Evolutionary conservation across 2,113 vertebrate species (phyloP).

Genomic region (Polypterus senegalus): DNA sequence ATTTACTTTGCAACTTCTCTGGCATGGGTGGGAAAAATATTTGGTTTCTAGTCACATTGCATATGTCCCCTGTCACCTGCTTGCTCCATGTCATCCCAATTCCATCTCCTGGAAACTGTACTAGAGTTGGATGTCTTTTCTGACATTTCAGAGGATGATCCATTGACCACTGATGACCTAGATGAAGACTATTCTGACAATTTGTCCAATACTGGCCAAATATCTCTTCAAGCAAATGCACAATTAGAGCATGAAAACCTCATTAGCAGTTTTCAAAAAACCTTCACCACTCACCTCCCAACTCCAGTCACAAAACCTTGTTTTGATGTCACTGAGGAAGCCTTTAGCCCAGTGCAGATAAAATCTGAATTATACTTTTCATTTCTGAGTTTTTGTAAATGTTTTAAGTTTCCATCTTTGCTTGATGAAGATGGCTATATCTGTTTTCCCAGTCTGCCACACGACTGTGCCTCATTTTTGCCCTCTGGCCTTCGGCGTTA

Average conservation of each 20-base stretch:
- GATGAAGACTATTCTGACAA: constrained; percentile 30
- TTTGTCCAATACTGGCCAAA: constrained; percentile 14
- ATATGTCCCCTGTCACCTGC: constrained; percentile 58
- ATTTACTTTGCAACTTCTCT: constrained; percentile 23
- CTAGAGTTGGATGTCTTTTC: constrained; percentile 74
- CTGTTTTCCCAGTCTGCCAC: constrained; percentile 59
- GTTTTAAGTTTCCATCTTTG: constrained; percentile 39
- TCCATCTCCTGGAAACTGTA: constrained; percentile 55
- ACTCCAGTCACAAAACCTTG: neutral
- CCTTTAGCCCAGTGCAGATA: constrained; percentile 21
- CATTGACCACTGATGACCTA: constrained; percentile 37
- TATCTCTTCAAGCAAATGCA: too few relatives aligned
- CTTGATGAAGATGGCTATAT: constrained; percentile 60
- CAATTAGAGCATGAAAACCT: too few relatives aligned
- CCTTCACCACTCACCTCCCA: neutral
- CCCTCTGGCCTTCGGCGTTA: constrained; percentile 45
- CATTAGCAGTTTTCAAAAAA: too few relatives aligned
- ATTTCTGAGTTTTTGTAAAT: constrained; percentile 41
- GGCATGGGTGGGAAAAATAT: constrained; percentile 17
- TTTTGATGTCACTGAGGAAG: neutral
- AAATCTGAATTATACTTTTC: constrained; percentile 26
- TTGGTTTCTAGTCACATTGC: constrained; percentile 48
- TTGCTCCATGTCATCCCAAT: constrained; percentile 48
- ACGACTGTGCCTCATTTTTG: constrained; percentile 54
- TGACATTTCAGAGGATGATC: constrained; percentile 79